A percentile compares a stretch with the other conserved stretches of the same genome.
Conservation (phyloP, 2,797 vertebrate species). For the Macrochelys suwanniensis region DNA sequence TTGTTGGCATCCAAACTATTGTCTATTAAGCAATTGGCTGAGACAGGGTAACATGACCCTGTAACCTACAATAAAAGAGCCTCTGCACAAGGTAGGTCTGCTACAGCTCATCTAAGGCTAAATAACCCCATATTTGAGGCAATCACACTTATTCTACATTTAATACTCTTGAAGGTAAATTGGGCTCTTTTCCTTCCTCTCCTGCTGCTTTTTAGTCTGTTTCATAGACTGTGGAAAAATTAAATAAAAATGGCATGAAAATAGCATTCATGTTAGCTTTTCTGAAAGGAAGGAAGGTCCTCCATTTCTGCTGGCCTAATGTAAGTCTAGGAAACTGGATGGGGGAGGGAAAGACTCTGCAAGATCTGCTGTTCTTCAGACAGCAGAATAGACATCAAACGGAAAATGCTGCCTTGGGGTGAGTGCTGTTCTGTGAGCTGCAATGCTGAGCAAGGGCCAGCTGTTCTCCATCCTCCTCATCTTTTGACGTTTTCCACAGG, state of each 20-base stretch:
- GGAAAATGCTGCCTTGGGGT: background rate
- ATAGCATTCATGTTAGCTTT: background rate
- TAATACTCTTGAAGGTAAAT: constrained; percentile 4
- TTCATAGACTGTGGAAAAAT: background rate
- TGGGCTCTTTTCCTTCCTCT: background rate
- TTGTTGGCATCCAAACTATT: background rate
- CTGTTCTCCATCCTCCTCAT: background rate
- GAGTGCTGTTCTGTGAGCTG: background rate
- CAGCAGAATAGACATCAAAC: background rate
- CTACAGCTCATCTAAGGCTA: background rate
- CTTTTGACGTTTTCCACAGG: background rate
- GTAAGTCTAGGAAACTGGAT: background rate
- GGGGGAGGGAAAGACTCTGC: background rate
- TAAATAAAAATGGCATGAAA: background rate
- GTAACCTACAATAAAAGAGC: background rate
- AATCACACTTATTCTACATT: background rate
- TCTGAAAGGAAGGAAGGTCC: background rate
- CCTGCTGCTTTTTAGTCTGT: constrained; percentile 3
- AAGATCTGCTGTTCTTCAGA: background rate
- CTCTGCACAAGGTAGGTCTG: background rate
- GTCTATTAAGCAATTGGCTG: constrained; percentile 14
- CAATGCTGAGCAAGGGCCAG: background rate
- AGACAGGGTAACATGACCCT: background rate
- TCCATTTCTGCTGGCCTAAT: background rate
- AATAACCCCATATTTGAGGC: background rate